These are phyloP conservation scores for human DNA, from an alignment of 2,113 vertebrate genomes.

Conservation along the genomic window DNA sequence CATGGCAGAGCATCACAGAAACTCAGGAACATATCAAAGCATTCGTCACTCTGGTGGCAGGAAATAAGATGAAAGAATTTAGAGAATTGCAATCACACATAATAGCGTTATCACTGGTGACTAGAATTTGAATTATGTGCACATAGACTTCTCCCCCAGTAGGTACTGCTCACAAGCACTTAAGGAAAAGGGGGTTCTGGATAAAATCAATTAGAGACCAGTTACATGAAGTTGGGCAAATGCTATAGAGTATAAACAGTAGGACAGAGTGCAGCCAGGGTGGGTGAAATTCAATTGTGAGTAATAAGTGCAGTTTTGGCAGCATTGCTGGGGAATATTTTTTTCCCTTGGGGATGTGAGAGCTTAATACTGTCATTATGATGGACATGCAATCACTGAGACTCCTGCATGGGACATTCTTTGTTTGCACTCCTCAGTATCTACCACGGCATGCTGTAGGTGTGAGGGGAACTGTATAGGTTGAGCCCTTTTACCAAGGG, in stretches of 20 bases:
- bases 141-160: conserved; percentile 13
- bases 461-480: not conserved
- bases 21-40: conserved; percentile 61
- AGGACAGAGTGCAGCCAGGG: not conserved
- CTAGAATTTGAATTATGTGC: conserved; percentile 70
- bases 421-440: not conserved
- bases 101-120: conserved; percentile 60
- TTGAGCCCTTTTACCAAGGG: not conserved
- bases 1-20: conserved; percentile 70
- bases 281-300: not conserved
- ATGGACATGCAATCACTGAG: not conserved
- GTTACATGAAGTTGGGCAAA: not conserved
- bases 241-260: not conserved
- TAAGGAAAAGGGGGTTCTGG: conserved; percentile 35
- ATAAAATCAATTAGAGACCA: conserved; percentile 49
- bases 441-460: too few relatives aligned
- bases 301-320: not conserved
- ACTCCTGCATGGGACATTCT: not conserved
- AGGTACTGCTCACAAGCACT: conserved; percentile 55
- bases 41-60: conserved; percentile 59
- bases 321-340: not conserved
- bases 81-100: conserved; percentile 69
- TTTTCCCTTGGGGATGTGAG: not conserved
- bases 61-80: conserved; percentile 68
- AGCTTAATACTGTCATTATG: not conserved